Evolutionary conservation across 2,113 vertebrate species (phyloP).

Genomic region (Aythya baeri): DNA sequence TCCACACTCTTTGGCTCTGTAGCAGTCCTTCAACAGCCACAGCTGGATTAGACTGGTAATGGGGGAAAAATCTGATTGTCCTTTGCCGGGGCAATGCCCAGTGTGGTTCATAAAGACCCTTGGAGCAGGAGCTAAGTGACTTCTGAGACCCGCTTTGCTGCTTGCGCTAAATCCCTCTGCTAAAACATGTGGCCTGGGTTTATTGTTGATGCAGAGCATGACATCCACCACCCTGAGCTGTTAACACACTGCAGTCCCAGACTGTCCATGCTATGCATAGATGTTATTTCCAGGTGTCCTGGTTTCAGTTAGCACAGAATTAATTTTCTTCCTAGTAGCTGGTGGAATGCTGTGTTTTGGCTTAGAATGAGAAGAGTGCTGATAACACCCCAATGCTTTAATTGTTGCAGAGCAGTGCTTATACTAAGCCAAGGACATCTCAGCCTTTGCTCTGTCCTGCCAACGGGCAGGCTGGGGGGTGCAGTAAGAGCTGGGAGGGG

Average conservation of each 20-base stretch:
- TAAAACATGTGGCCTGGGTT: background rate
- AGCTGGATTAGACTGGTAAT: background rate
- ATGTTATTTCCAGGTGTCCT: background rate
- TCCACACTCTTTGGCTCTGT: background rate
- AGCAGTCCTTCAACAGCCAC: background rate
- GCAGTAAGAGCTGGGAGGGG: too few species aligned
- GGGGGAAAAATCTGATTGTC: background rate
- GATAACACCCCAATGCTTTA: too few species aligned
- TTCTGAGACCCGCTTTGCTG: background rate
- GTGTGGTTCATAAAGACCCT: background rate
- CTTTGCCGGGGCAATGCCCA: background rate
- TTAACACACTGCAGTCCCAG: background rate
- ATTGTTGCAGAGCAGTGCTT: too few species aligned
- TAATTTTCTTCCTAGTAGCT: too few species aligned
- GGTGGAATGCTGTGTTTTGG: too few species aligned
- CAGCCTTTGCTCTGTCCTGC: too few species aligned
- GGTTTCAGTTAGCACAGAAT: too few species aligned
- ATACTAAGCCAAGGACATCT: too few species aligned
- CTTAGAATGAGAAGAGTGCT: too few species aligned
- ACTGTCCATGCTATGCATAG: background rate
- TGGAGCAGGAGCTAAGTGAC: background rate
- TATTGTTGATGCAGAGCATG: fast-evolving
- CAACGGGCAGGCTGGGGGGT: too few species aligned
- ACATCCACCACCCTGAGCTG: background rate
- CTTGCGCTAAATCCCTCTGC: background rate